Conservation (phyloP, 2,797 vertebrate genomes). For the Enteromius viviparus region DNA sequence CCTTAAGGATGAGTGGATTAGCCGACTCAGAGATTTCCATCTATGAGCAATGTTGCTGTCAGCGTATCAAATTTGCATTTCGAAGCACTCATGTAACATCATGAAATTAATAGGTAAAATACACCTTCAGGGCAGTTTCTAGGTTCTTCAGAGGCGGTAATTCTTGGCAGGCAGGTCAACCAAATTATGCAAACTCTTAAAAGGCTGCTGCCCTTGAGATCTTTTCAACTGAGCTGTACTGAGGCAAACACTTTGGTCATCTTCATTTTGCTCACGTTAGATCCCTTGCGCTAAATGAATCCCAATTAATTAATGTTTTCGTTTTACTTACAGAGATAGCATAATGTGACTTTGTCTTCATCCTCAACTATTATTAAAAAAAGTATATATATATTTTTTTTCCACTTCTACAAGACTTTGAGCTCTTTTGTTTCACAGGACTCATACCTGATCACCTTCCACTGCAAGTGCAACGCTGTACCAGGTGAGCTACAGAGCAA, state of each 20-base stretch:
- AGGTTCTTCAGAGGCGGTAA: conserved; percentile 17
- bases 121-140: conserved; percentile 8
- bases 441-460: neutral
- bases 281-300: conserved; percentile 22
- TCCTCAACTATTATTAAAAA: neutral
- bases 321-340: conserved; percentile 17
- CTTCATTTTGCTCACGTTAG: conserved; percentile 4
- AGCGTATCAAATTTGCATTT: conserved; percentile 20
- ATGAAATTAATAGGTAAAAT: conserved; percentile 21
- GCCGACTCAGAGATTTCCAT: neutral
- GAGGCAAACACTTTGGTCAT: conserved; percentile 43
- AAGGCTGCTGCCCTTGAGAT: conserved; percentile 41
- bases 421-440: neutral
- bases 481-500: no score
- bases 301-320: neutral
- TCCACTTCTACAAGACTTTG: neutral
- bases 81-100: neutral
- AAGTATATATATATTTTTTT: no score
- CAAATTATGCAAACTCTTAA: conserved; percentile 46
- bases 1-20: neutral
- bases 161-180: conserved; percentile 31
- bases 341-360: neutral
- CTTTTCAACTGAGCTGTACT: conserved; percentile 25
- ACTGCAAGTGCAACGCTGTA: no score
- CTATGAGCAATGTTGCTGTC: neutral